Evolutionary conservation across 2,113 vertebrate genomes (phyloP), one percentile per base, ranked within the genome.

Genomic region (Percopsis transmontana): DNA sequence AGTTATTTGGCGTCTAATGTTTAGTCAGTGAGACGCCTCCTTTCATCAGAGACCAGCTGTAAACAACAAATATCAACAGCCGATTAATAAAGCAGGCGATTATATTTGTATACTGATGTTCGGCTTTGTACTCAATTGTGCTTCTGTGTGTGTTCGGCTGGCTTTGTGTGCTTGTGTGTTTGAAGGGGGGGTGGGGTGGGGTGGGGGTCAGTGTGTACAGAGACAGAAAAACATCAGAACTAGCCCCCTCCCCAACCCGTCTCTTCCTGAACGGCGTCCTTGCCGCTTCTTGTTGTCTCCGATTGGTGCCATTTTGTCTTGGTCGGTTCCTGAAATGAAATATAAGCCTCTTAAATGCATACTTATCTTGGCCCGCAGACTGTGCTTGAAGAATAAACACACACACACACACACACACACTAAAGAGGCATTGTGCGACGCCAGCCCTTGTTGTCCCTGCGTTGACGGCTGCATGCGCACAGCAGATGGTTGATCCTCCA

Each of bases 301-400:
- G 76, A 82, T 83, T 82, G 82, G 79, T 84, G 85, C 86, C 86
- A 87, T 90, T 88, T 90, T 90, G 83, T 82, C 82, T 88, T 82
- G 70, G 81, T 84, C 77, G 77, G 76, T 84, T 86, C 83, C 80
- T 88, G 73, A 88, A 88, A 88, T 85, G 81, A 88, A 87, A 88
- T 90, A 80, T 86, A 88, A 90, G 86, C 88, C 86, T 88, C 87
- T 91, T 89, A 87, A 86, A 87, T 85, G 71, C 77, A 85, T 74
- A 90, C 87, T 88, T 90, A 87, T 90, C 85, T 87, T 82, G 78
- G 83, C 79, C 73, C 72, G 76, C 85, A 86, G 89, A 86, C 86
- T 69, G 80, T 19, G 76, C 81, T 86, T 88, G 72, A 90, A 80
- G 83, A 87, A 85, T 69, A 77, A 84, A 85, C 59, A 69, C 16